Percentiles rank a stretch among this genome's conserved stretches.
These are phyloP conservation scores for Carapus acus DNA, from an alignment of 2,797 vertebrate species.

Conservation along the genomic window DNA sequence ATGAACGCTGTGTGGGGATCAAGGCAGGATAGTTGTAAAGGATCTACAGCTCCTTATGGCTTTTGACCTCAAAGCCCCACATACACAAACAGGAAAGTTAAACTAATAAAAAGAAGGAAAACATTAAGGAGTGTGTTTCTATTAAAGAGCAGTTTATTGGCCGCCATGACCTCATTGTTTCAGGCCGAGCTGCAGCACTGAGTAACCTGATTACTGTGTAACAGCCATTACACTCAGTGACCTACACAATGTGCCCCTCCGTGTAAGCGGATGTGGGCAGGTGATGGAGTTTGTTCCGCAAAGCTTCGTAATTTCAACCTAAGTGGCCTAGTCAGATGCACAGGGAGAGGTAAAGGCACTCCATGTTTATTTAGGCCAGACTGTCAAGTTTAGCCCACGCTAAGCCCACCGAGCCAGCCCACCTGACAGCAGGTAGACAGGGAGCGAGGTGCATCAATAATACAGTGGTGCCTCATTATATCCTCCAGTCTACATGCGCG, in stretches of 20 bases:
- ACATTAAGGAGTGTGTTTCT: slow-evolving; percentile 5
- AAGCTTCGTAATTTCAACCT: background rate
- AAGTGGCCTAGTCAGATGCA: too few relatives aligned
- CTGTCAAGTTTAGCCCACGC: slow-evolving; percentile 9
- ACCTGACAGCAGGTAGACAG: slow-evolving; percentile 73
- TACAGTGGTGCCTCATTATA: slow-evolving; percentile 70
- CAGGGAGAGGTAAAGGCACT: too few relatives aligned
- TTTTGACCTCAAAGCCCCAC: background rate
- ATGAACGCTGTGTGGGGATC: too few relatives aligned
- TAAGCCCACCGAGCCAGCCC: slow-evolving; percentile 25
- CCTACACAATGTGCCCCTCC: background rate
- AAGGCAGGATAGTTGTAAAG: too few relatives aligned
- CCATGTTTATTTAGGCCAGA: background rate
- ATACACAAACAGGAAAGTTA: slow-evolving; percentile 9
- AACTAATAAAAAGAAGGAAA: slow-evolving; percentile 19
- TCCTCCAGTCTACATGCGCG: slow-evolving; percentile 47
- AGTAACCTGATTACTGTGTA: slow-evolving; percentile 39
- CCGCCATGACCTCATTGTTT: slow-evolving; percentile 26
- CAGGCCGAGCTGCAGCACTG: slow-evolving; percentile 15
- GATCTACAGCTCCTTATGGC: too few relatives aligned
- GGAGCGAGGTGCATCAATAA: slow-evolving; percentile 73
- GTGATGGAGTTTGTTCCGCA: slow-evolving; percentile 21
- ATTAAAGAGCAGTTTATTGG: slow-evolving; percentile 10
- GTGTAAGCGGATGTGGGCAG: slow-evolving; percentile 9
- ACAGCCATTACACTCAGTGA: slow-evolving; percentile 18